Evolutionary conservation across 35 echinoderm and acorn worm genomes (phyloP).

Genomic region (Patiria miniata): DNA sequence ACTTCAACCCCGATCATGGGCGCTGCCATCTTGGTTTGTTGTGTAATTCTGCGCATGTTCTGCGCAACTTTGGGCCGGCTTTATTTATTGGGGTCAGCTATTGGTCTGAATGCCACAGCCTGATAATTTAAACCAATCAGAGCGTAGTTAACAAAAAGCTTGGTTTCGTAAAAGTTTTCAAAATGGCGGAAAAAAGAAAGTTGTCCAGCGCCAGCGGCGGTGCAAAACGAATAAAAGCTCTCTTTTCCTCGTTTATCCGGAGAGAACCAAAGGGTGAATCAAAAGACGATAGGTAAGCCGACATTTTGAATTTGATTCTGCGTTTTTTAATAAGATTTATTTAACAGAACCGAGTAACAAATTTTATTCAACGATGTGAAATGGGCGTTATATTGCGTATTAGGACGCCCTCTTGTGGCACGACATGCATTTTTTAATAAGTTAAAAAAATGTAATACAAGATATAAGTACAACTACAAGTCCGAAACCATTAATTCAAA

Average conservation of each 20-base stretch:
- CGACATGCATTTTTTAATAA: too few relatives aligned
- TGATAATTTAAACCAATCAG: not conserved
- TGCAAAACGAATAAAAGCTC: conserved; percentile 39
- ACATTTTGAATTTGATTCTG: not conserved
- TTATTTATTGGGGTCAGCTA: not conserved
- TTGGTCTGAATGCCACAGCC: not conserved
- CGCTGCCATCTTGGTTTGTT: conserved; percentile 11
- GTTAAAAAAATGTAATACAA: not conserved
- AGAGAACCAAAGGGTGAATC: not conserved
- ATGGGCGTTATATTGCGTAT: not conserved
- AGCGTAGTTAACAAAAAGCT: not conserved
- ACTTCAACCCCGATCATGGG: not conserved
- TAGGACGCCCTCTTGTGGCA: not conserved
- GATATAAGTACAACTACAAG: too few relatives aligned
- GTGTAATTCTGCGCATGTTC: not conserved
- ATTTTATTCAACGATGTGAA: not conserved
- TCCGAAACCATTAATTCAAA: too few relatives aligned
- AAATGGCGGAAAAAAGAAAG: conserved; percentile 9
- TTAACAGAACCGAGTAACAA: not conserved
- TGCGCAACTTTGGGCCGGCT: too few relatives aligned
- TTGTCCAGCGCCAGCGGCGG: not conserved
- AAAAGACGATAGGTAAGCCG: not conserved
- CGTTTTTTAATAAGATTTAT: not conserved
- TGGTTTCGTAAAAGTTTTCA: not conserved
- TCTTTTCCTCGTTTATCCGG: conserved; percentile 38